These are phyloP conservation scores for Aurelia coerulea DNA, from an alignment of 30 jellyfish, hydroid and myxozoan genomes.

Conservation along the genomic window DNA sequence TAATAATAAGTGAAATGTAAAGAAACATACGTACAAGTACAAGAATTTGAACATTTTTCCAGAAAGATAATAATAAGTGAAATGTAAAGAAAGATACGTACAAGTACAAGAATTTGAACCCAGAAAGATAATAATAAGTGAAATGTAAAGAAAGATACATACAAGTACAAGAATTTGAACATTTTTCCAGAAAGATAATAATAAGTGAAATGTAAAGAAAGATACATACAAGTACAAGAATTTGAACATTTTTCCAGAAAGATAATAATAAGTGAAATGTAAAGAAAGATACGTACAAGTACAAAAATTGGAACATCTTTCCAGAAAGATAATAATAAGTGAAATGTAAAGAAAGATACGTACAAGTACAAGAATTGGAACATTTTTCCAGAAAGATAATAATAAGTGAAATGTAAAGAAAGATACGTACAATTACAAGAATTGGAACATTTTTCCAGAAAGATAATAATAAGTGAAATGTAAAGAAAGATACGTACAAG, in stretches of 20 bases:
- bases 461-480: background rate
- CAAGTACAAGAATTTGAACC: slow-evolving; percentile 29
- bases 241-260: slow-evolving; percentile 33
- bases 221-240: background rate
- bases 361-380: slow-evolving; percentile 20
- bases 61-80: background rate
- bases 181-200: slow-evolving; percentile 20
- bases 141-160: background rate
- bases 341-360: background rate
- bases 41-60: slow-evolving; percentile 32
- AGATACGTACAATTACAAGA: background rate
- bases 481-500: background rate
- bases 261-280: background rate
- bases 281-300: too few relatives aligned
- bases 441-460: slow-evolving; percentile 37
- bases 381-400: slow-evolving; percentile 21
- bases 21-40: background rate
- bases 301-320: background rate
- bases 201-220: background rate
- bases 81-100: background rate
- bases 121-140: background rate
- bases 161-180: slow-evolving; percentile 21
- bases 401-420: background rate
- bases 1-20: too few relatives aligned
- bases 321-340: slow-evolving; percentile 2